Conservation (phyloP, 2,113 vertebrate genomes). For the Menidia beryllina region DNA sequence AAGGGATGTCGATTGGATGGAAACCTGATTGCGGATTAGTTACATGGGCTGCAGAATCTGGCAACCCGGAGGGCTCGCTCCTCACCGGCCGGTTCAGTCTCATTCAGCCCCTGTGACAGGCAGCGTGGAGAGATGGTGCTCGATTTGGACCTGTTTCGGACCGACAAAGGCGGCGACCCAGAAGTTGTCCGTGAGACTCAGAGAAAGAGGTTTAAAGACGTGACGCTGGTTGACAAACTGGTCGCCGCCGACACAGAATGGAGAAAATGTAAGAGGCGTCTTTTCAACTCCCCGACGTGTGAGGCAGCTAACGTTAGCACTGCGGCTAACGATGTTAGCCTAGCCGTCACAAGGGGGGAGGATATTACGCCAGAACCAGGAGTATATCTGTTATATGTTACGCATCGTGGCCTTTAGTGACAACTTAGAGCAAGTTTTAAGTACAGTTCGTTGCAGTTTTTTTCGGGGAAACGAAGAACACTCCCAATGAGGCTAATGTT, state of each 20-base stretch:
- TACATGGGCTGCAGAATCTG: neutral
- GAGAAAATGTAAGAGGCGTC: slow-evolving; percentile 91
- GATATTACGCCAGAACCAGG: neutral
- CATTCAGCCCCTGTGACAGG: slow-evolving; percentile 29
- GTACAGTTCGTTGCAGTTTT: neutral
- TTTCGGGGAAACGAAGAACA: neutral
- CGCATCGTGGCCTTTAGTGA: neutral
- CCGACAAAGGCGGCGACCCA: slow-evolving; percentile 94
- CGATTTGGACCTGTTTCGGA: slow-evolving; percentile 92
- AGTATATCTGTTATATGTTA: accelerated
- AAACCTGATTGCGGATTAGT: neutral
- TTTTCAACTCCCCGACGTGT: neutral
- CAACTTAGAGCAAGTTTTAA: neutral
- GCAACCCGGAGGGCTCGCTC: slow-evolving; percentile 26
- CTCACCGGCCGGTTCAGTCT: neutral
- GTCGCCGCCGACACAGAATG: slow-evolving; percentile 90
- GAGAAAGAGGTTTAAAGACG: slow-evolving; percentile 93
- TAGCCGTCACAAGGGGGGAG: neutral
- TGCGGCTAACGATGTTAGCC: slow-evolving; percentile 40
- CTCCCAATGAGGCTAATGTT: slow-evolving; percentile 39
- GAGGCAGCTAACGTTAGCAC: slow-evolving; percentile 29
- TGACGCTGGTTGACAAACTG: slow-evolving; percentile 90
- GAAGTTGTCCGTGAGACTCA: slow-evolving; percentile 89
- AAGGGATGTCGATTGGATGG: no score
- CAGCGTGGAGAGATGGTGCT: slow-evolving; percentile 88